Percentiles rank a stretch among this genome's conserved stretches.
phyloP scores from a whole-genome alignment of 2,888 invertebrate species.

The Lasioglossum marginatum region DNA sequence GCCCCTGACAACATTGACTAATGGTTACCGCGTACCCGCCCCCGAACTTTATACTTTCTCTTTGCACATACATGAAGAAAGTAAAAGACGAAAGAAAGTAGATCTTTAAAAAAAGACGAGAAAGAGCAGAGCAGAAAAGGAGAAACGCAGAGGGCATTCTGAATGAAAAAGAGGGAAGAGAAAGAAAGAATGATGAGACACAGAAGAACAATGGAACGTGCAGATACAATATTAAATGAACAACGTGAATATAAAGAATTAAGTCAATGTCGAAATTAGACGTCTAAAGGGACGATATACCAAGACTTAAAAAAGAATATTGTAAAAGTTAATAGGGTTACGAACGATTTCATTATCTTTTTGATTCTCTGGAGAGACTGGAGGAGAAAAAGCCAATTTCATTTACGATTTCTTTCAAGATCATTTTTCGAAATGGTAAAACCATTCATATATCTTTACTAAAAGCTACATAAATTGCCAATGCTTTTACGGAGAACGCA shows the following conservation, averaged over 20 bases:
- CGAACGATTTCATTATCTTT: not conserved
- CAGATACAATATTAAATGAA: constrained; percentile 16
- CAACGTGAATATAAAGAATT: not conserved
- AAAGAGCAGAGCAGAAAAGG: constrained; percentile 14
- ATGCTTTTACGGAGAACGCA: not conserved
- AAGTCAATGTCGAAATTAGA: not conserved
- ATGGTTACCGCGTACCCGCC: constrained; percentile 78
- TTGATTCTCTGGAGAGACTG: not conserved
- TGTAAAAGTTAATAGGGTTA: not conserved
- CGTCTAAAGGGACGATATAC: not conserved
- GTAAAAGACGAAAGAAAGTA: constrained; percentile 25
- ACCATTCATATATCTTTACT: not conserved
- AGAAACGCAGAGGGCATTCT: not conserved
- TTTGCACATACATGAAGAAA: constrained; percentile 35
- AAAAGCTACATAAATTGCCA: not conserved
- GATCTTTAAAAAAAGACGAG: constrained; percentile 34
- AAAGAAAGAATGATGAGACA: constrained; percentile 2
- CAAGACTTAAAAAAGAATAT: not conserved
- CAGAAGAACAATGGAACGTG: constrained; percentile 5
- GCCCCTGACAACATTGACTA: constrained; percentile 74
- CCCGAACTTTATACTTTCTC: constrained; percentile 72
- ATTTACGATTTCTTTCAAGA: not conserved
- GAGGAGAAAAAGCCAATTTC: not conserved
- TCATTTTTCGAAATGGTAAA: not conserved
- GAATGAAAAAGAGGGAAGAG: constrained; percentile 4